Evolutionary conservation across 2,113 vertebrate species (phyloP).

Genomic region (Pycnonotus jocosus): DNA sequence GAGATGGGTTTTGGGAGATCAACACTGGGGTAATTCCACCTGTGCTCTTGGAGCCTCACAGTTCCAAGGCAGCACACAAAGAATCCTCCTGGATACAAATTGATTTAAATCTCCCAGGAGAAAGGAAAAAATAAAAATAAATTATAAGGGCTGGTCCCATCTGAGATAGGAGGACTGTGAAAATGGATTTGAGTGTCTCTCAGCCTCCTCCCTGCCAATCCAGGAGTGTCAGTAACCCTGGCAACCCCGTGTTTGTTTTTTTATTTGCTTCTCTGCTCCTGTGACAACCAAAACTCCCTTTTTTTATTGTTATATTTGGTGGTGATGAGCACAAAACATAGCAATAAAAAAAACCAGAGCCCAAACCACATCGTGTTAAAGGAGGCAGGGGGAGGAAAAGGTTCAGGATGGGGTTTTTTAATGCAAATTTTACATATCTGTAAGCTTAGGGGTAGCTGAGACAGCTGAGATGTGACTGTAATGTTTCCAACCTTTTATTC

Average conservation of each 20-base stretch:
- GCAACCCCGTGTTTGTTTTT: not conserved
- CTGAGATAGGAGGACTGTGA: not conserved
- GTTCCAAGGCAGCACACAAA: not conserved
- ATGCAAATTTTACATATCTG: not conserved
- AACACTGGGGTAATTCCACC: not conserved
- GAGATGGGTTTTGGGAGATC: not conserved
- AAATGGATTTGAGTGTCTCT: not conserved
- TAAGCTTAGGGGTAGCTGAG: not conserved
- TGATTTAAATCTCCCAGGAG: not conserved
- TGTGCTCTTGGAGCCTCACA: not conserved
- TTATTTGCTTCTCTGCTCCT: not conserved
- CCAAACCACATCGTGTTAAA: not conserved
- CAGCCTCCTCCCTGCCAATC: not conserved
- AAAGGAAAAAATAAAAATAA: not conserved
- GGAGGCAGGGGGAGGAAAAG: not conserved
- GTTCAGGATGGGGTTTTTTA: not conserved
- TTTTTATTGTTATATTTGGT: too few relatives aligned
- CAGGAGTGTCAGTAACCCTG: conserved; percentile 28
- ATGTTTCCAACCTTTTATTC: not conserved
- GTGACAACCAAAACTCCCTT: not conserved
- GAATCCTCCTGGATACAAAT: not conserved
- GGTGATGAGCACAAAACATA: not conserved
- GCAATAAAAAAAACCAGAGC: not conserved
- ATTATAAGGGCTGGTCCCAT: not conserved
- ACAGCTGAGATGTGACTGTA: not conserved